Base-by-base conservation (phyloP, 2,113 vertebrate genomes). In the Calyptomena viridis region DNA sequence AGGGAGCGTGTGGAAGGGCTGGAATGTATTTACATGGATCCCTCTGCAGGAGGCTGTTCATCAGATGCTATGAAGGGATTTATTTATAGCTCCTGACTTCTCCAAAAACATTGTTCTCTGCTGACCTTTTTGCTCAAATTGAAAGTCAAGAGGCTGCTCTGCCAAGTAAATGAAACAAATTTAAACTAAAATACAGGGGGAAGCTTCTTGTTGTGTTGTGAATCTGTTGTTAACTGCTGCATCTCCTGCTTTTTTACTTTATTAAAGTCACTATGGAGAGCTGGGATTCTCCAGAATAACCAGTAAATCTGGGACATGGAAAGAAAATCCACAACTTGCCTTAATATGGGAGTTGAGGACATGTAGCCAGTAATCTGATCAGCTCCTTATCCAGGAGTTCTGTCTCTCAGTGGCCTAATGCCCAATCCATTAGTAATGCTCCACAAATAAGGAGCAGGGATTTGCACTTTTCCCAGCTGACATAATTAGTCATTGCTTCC, bases 81-180 rank as follows among this genome's bases (percentile, higher is more conserved):
- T 96, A 92, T 95, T 95, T 94, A 87, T 64, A 94, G 74, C 77
- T 60, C 13, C 11, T 84, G 77, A 87, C 91, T 84, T 44, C 74
- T 93, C 60, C 81, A 78, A 73, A 91, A 84, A 76, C 73, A 27
- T 21, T 53, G 69, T 84, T 76, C 94, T 76, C 73, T 46, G 40
- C 71, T 89, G 89, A 92, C 77, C 93, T 84, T 84, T 49, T 46
- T 1, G 3, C 69, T 91, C 47, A n/a, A 21, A 60, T 13, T 74
- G 73, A 21, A 35, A 95, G 66, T 6, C 44, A 25, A 81, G 66
- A 87, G 22, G 50, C 39, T 20, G 31, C 77, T 31, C 52, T 81
- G 84, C 73, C 77, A 39, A 89, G 40, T 4, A 5, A 72, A 49
- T 33, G 15, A 35, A 59, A 35, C 39, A 7, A 40, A 42, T 81